Conservation (phyloP, 1,140 invertebrate genomes). For the Pseudomyrmex sp. region DNA sequence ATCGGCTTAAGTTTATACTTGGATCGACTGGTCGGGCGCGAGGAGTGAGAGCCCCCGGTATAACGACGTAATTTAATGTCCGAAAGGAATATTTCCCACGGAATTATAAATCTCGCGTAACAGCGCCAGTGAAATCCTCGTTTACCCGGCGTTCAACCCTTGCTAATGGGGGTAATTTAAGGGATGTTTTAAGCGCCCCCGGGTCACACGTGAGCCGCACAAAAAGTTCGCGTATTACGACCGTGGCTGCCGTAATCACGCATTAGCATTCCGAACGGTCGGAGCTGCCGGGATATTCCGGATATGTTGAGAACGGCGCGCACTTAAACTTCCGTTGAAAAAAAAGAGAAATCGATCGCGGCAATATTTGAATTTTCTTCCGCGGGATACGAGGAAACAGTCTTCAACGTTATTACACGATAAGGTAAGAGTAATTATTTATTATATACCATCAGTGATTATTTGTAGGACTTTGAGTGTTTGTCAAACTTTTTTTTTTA, state of each 20-base stretch:
- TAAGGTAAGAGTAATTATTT: no score
- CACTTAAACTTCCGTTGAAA: conserved; percentile 62
- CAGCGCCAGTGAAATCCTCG: conserved; percentile 81
- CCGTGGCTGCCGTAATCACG: conserved; percentile 78
- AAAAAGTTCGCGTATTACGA: conserved; percentile 82
- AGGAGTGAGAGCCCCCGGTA: conserved; percentile 54
- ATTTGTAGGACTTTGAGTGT: neutral
- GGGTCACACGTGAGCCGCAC: conserved; percentile 79
- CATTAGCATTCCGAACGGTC: conserved; percentile 82
- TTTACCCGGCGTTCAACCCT: conserved; percentile 81
- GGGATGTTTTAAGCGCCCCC: conserved; percentile 83
- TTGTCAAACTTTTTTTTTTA: neutral
- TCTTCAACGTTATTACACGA: no score
- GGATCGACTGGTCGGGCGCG: conserved; percentile 42
- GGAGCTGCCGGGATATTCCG: conserved; percentile 48
- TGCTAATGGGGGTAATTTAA: conserved; percentile 84
- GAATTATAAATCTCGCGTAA: conserved; percentile 83
- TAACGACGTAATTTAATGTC: conserved; percentile 79
- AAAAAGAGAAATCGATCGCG: neutral
- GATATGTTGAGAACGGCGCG: conserved; percentile 57
- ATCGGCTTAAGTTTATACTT: conserved; percentile 63
- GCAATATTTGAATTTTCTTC: conserved; percentile 26
- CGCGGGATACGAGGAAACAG: neutral
- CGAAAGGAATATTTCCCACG: conserved; percentile 83
- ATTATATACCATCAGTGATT: no score